Evolutionary conservation across 2,888 invertebrate genomes (phyloP).

Genomic region (Orthosia incerta): DNA sequence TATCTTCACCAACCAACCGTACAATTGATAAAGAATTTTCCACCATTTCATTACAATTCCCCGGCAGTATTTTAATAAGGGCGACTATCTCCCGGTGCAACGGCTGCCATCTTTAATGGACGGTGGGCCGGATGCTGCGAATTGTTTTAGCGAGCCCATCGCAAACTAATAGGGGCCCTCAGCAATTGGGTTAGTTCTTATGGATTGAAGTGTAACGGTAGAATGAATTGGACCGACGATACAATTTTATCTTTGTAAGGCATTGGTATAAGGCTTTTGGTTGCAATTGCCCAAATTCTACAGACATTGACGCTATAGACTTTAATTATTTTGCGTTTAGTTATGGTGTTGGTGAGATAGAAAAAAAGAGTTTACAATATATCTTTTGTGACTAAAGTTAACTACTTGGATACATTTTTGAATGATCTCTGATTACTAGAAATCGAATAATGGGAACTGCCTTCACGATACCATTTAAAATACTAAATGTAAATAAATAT

Average conservation of each 20-base stretch:
- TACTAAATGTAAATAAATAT: slow-evolving; percentile 20
- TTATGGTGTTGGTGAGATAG: no score
- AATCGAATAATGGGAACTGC: neutral
- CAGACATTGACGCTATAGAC: neutral
- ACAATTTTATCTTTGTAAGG: neutral
- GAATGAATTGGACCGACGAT: slow-evolving; percentile 24
- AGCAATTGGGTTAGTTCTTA: slow-evolving; percentile 64
- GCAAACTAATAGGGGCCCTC: slow-evolving; percentile 55
- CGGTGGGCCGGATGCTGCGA: slow-evolving; percentile 72
- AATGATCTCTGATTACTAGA: no score
- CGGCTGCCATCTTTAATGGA: slow-evolving; percentile 63
- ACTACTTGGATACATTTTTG: no score
- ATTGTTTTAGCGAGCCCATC: slow-evolving; percentile 73
- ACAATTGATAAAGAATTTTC: slow-evolving; percentile 7
- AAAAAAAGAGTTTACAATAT: no score
- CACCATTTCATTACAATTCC: slow-evolving; percentile 21
- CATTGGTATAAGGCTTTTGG: neutral
- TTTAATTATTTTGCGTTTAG: no score
- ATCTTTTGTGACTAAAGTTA: no score
- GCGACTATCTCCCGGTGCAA: slow-evolving; percentile 45
- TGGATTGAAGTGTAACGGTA: slow-evolving; percentile 45
- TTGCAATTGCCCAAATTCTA: neutral
- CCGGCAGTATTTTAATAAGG: slow-evolving; percentile 42
- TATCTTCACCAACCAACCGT: neutral
- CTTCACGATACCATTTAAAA: neutral